These are phyloP conservation scores for Napeogenes sylphis DNA, from an alignment of 2,888 invertebrate genomes.

Conservation along the genomic window DNA sequence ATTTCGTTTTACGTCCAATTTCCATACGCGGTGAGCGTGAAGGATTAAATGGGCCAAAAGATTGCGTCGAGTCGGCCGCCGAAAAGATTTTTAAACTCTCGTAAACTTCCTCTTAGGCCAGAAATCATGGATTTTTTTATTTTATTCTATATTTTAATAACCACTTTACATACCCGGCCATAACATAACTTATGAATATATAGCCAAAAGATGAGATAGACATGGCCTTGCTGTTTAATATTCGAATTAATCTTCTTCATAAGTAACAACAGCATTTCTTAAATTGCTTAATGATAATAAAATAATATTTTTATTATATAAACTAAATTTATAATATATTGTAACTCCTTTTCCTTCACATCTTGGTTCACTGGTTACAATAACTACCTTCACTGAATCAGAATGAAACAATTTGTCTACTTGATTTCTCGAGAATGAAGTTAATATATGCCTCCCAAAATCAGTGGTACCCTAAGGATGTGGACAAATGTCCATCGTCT, in stretches of 20 bases:
- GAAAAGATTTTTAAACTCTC: slow-evolving; percentile 59
- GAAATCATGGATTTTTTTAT: slow-evolving; percentile 10
- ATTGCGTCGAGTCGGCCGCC: slow-evolving; percentile 67
- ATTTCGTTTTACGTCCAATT: slow-evolving; percentile 75
- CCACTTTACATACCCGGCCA: no score
- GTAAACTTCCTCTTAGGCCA: slow-evolving; percentile 35
- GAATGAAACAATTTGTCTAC: slow-evolving; percentile 57
- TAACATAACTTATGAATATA: no score
- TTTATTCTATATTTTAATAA: neutral
- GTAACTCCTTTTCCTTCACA: neutral
- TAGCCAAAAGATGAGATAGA: no score
- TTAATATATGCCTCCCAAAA: slow-evolving; percentile 65
- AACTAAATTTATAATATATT: neutral
- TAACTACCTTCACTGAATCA: slow-evolving; percentile 30
- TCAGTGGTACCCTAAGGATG: slow-evolving; percentile 71
- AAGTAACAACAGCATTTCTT: no score
- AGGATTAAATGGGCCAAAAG: slow-evolving; percentile 74
- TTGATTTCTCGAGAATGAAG: slow-evolving; percentile 63
- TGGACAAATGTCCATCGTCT: slow-evolving; percentile 70
- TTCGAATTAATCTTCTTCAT: no score
- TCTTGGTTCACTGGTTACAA: slow-evolving; percentile 20
- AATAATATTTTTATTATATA: no score
- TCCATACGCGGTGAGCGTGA: slow-evolving; percentile 76
- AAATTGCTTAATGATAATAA: no score
- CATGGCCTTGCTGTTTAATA: no score